Base-by-base conservation (phyloP, 2,797 vertebrate genomes). In the Pipistrellus pipistrellus region DNA sequence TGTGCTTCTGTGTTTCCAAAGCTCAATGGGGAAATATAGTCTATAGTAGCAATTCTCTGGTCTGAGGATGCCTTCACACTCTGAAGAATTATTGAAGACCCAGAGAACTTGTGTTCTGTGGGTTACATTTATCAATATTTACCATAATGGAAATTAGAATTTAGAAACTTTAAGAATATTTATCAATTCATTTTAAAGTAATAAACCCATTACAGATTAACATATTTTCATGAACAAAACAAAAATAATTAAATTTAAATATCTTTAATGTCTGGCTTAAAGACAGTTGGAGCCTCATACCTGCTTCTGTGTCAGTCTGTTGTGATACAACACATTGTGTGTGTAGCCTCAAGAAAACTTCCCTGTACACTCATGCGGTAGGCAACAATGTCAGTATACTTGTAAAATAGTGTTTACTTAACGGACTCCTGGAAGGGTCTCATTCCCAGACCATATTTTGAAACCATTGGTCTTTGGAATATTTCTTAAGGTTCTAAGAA, bases 211-310 rank as follows among this genome's bases (percentile, higher is more conserved):
- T 55, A 59, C 14, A 62, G 32, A 76, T 21, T 57, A 81, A 71
- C 13, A 20, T 80, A 71, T 48, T 89, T 94, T 84, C 38, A 35
- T 87, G 27, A 96, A 59, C 44, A 82, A 72, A 94, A 90, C 44
- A 94, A 91, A 93, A 86, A 44, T 76, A 78, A 82, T 75, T 66
- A 85, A 75, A 62, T 88, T 7, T 46, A 88, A 8, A 73, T 94
- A 30, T 95, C 27, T 94, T 80, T 59, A 85, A n/a, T 76, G 12
- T 81, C 57, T 93, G 71, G 10, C 9, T 66, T 92, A 51, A 90
- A 81, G 27, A 84, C 15, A 72, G 12, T 18, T 32, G 73, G 62
- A 76, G 30, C 23, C 73, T 76, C 17, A 4, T n/a, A 20, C 25
- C 46, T 86, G 9, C 66, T 77, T 94, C 76, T 93, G 32, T 46